These are phyloP conservation scores for Cartodere bifasciata DNA, from an alignment of 2,888 invertebrate species.

Conservation along the genomic window DNA sequence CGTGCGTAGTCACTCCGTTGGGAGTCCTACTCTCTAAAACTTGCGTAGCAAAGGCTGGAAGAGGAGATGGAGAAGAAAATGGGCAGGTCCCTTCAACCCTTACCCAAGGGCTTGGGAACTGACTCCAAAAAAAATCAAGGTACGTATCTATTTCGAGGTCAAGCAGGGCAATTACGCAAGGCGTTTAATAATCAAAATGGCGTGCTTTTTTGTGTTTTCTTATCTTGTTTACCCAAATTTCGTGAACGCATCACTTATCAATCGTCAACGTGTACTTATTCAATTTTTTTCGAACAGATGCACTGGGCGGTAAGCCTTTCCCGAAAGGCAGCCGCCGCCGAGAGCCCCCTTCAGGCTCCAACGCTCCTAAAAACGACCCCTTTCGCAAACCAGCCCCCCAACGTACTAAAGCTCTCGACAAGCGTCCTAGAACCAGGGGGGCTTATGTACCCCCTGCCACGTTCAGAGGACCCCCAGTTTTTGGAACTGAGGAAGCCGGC, in stretches of 20 bases:
- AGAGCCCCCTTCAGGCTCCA: constrained; percentile 44
- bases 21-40: constrained; percentile 49
- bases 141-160: constrained; percentile 29
- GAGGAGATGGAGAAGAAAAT: constrained; percentile 65
- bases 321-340: constrained; percentile 48
- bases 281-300: too few species aligned
- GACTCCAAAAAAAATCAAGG: constrained; percentile 65
- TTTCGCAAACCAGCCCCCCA: constrained; percentile 56
- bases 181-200: too few species aligned
- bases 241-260: too few species aligned
- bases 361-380: constrained; percentile 45
- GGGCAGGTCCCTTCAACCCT: constrained; percentile 53
- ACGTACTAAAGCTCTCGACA: constrained; percentile 54
- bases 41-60: constrained; percentile 24
- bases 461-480: too few species aligned
- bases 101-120: constrained; percentile 56
- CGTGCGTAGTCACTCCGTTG: constrained; percentile 57
- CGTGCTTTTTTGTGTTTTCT: too few species aligned
- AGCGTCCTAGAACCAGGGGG: constrained; percentile 59
- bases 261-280: too few species aligned
- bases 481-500: constrained; percentile 61
- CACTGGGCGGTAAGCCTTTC: constrained; percentile 45
- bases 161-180: constrained; percentile 8
- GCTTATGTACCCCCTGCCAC: constrained; percentile 38
- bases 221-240: too few species aligned